Conservation (phyloP, 1,140 invertebrate species). For the Tigriopus japonicus region DNA sequence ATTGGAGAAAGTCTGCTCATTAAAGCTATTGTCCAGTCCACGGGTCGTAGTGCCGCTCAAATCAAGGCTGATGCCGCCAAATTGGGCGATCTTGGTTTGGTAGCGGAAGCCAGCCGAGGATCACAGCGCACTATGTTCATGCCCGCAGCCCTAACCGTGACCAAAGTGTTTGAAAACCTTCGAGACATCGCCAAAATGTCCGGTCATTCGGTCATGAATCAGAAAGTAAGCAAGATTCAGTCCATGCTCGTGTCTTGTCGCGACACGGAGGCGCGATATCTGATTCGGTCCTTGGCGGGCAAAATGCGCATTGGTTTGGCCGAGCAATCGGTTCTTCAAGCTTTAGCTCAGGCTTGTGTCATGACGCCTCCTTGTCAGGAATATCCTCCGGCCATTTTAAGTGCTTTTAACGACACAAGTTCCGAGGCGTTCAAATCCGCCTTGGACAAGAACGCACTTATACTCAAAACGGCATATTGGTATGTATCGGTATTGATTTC, state of each 20-base stretch:
- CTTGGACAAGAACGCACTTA: slow-evolving; percentile 52
- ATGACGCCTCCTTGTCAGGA: slow-evolving; percentile 45
- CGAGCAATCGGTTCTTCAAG: slow-evolving; percentile 82
- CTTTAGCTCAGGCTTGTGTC: slow-evolving; percentile 63
- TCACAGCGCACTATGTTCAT: slow-evolving; percentile 70
- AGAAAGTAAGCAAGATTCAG: slow-evolving; percentile 85
- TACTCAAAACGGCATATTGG: slow-evolving; percentile 85
- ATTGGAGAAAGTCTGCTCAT: slow-evolving; percentile 82
- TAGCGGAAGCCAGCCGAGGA: slow-evolving; percentile 70
- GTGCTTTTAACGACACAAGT: slow-evolving; percentile 37
- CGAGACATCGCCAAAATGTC: slow-evolving; percentile 75
- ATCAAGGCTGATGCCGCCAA: slow-evolving; percentile 59
- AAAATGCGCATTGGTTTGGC: slow-evolving; percentile 91
- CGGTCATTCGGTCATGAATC: slow-evolving; percentile 51
- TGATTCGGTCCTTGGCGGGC: slow-evolving; percentile 77
- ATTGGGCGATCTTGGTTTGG: slow-evolving; percentile 75
- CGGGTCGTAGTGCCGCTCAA: slow-evolving; percentile 62
- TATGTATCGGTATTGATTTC: slow-evolving; percentile 27
- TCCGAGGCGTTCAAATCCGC: slow-evolving; percentile 56
- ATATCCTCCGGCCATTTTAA: slow-evolving; percentile 41
- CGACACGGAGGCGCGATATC: slow-evolving; percentile 68
- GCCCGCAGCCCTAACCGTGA: slow-evolving; percentile 31
- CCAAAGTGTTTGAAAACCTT: slow-evolving; percentile 61
- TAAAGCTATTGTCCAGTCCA: slow-evolving; percentile 84
- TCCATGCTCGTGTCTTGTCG: slow-evolving; percentile 78